Base-by-base conservation (phyloP, 1,140 invertebrate genomes). In the Drosophila sucinea region DNA sequence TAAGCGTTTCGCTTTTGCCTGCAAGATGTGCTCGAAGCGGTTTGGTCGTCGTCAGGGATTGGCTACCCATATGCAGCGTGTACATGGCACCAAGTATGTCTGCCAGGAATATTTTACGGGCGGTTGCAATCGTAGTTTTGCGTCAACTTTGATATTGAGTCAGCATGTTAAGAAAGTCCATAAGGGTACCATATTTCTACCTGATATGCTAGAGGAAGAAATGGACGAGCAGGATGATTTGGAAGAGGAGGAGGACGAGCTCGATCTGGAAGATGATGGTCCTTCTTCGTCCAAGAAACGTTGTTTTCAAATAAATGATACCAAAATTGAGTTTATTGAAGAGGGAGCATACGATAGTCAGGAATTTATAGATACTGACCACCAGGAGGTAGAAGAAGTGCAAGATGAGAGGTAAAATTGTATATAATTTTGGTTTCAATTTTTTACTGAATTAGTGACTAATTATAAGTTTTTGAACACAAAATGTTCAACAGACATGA, bases 41-140 rank as follows among this genome's bases (percentile, higher is more conserved):
- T 91, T 91, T 41, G 90, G 82, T 4, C 86, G 90, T 23, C 85
- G 77, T 1, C 81, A 86, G 55, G 78, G 79, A 1, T 32, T 90
- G 8, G 73, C 60, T n/a, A 71, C 70, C 10, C 90, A 91, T 27
- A 79, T 91, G 10, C 82, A 83, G 38, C 81, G 90, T 33, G 73
- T 71, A 4, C 84, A 89, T 51, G 71, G 73, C 0, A 56, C 69
- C 1, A 81, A 70, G 23, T 60, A 64, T 55, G 30, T 25, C 11
- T 89, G 84, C 47, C 63, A 64, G 0, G 71, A 89, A 11, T 67
- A 58, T n/a, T 73, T 71, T 1, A 69, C 71, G 0, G 64, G 54
- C 1, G 84, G 84, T 23, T 89, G 84, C 38, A 69, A 47, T 3
- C 86, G 77, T 35, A 35, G 51, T 1, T 89, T 90, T 11, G 17